Evolutionary conservation across 2,888 invertebrate species (phyloP), one percentile per base, ranked within the genome.

Genomic region (Sesamia inferens): DNA sequence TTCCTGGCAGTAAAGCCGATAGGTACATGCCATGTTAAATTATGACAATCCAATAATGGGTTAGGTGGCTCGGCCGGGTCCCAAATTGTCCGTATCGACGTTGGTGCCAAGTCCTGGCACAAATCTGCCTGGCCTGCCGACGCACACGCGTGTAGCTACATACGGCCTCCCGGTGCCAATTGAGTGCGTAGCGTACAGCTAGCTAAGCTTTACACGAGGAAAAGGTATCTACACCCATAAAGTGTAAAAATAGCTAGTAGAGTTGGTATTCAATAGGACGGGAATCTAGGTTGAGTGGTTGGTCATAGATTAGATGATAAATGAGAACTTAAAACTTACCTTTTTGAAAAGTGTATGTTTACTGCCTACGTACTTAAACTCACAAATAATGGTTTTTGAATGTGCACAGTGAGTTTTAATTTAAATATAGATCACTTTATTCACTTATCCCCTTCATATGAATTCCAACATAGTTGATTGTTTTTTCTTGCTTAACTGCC

Each of bases 41-140:
- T 94, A 95, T 95, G 94, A 95, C 94, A 94, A 94, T 93, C 94
- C 95, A 94, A 95, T 96, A 95, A 93, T 93, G 91, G 92, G 92
- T 91, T 94, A 92, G 94, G 93, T 94, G 79, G 85, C 84, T 93
- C 92, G 94, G 94, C 92, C 87, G 88, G 92, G 84, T 88, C 93
- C 94, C 94, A 95, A 95, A 96, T 95, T 93, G 94, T 94, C 88
- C 90, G 92, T 90, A 91, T 92, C 92, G 92, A 90, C 85, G 85
- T 86, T 81, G 90, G 89, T 95, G 95, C 96, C 95, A 96, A 95
- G 92, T 94, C 88, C 88, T 88, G 79, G 89, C 87, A 89, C 90
- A 89, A 88, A 89, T 89, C 89, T 87, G 85, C 84, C 86, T 84
- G 79, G 71, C 78, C 75, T 79, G 75, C 74, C 65, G 70, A 85